Evolutionary conservation across 2,888 invertebrate species (phyloP).

Genomic region (Theristus sp.): DNA sequence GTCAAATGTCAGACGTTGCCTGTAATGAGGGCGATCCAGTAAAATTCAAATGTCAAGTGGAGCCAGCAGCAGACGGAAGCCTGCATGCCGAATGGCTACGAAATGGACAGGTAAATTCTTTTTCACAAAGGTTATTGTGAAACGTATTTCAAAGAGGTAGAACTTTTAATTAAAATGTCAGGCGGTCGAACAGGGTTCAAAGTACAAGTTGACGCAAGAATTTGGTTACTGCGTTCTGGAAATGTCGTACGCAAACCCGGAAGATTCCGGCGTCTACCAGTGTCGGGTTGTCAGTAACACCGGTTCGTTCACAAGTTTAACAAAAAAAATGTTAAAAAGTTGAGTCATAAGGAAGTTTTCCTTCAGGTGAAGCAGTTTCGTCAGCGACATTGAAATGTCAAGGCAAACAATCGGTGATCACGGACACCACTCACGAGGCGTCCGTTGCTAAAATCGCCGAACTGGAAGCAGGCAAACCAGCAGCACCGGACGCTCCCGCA

Average conservation of each 20-base stretch:
- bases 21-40: constrained; percentile 65
- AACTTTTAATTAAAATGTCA: constrained; percentile 5
- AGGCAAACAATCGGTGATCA: constrained; percentile 7
- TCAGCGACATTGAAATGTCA: background rate
- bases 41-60: constrained; percentile 70
- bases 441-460: constrained; percentile 10
- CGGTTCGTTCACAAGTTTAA: background rate
- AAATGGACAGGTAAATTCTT: constrained; percentile 14
- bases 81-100: constrained; percentile 46
- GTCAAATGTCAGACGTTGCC: constrained; percentile 70
- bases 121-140: background rate
- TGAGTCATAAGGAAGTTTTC: too few relatives aligned
- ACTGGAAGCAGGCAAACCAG: constrained; percentile 18
- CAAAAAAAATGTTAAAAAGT: background rate
- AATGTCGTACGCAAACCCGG: constrained; percentile 52
- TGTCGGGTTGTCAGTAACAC: background rate
- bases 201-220: constrained; percentile 62
- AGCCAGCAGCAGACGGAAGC: constrained; percentile 74
- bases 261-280: constrained; percentile 44
- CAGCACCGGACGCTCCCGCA: constrained; percentile 14
- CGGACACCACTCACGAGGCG: constrained; percentile 1
- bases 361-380: background rate
- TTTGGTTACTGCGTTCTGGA: constrained; percentile 85
- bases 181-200: constrained; percentile 23
- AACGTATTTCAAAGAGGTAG: background rate